phyloP scores from a whole-genome alignment of 2,797 vertebrate genomes.

The Parotocinclus haroldoi region DNA sequence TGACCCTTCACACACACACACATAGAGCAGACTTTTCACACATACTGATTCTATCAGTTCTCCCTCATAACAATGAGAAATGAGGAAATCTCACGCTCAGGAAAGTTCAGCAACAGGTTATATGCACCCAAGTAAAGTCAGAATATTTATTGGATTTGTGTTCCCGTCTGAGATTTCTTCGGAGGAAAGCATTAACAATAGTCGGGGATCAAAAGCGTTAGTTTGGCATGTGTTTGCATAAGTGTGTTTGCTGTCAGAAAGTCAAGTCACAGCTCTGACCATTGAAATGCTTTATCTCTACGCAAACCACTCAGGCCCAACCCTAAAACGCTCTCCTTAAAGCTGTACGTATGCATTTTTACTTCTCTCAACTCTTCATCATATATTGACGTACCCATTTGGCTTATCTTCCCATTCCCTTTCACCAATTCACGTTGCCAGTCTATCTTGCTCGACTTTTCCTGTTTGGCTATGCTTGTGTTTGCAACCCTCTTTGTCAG shows the following conservation, averaged over 20 bases:
- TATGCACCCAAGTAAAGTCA: not conserved
- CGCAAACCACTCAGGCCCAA: no score
- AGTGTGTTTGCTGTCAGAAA: not conserved
- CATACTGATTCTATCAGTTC: slow-evolving; percentile 9
- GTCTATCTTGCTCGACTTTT: not conserved
- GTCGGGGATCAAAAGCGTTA: slow-evolving; percentile 19
- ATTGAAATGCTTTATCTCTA: slow-evolving; percentile 27
- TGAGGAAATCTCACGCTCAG: slow-evolving; percentile 1
- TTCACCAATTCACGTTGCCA: no score
- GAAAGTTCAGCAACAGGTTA: not conserved
- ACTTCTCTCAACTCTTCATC: no score
- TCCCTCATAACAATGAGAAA: slow-evolving; percentile 2
- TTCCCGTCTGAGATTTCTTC: slow-evolving; percentile 17
- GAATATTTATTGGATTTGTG: slow-evolving; percentile 18
- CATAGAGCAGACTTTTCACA: not conserved
- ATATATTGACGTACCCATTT: no score
- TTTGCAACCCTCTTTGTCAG: slow-evolving; percentile 14
- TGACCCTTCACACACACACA: slow-evolving; percentile 12
- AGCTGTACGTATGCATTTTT: no score
- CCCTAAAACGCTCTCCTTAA: no score
- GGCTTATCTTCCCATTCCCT: no score
- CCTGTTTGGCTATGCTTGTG: slow-evolving; percentile 6
- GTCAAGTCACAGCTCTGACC: slow-evolving; percentile 43
- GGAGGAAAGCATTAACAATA: slow-evolving; percentile 37
- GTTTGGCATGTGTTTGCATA: slow-evolving; percentile 8